Evolutionary conservation across 2,113 vertebrate genomes (phyloP).

Genomic region (Rynchops niger): DNA sequence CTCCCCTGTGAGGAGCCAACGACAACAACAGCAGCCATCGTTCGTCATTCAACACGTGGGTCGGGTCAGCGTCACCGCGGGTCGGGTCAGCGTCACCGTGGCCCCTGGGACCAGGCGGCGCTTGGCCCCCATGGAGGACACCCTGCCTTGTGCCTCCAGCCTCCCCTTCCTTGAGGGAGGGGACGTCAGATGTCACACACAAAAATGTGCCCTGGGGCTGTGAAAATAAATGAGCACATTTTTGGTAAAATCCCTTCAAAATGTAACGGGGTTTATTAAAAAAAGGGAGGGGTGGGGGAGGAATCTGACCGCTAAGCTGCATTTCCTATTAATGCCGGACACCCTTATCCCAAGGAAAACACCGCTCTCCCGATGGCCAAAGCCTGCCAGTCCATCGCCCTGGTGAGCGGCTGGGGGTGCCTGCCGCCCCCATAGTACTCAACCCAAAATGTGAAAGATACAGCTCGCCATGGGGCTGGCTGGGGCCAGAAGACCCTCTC

Average conservation of each 20-base stretch:
- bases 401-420: not conserved
- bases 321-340: constrained; percentile 54
- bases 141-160: not conserved
- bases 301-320: constrained; percentile 34
- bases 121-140: not conserved
- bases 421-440: not conserved
- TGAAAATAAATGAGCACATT: constrained; percentile 61
- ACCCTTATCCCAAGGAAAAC: constrained; percentile 18
- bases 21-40: not conserved
- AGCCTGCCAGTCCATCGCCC: not conserved
- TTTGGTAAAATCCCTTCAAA: constrained; percentile 70
- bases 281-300: not conserved
- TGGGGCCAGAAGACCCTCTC: not conserved
- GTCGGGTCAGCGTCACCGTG: accelerated
- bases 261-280: constrained; percentile 60
- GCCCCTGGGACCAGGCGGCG: not conserved
- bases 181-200: not conserved
- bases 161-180: not conserved
- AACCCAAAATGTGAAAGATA: not conserved
- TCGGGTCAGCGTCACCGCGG: accelerated
- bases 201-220: constrained; percentile 43
- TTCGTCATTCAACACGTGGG: accelerated
- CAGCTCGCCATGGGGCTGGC: accelerated
- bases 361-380: not conserved
- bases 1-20: not conserved